Evolutionary conservation across 2,797 vertebrate genomes (phyloP).

Genomic region (Xenopus petersii): DNA sequence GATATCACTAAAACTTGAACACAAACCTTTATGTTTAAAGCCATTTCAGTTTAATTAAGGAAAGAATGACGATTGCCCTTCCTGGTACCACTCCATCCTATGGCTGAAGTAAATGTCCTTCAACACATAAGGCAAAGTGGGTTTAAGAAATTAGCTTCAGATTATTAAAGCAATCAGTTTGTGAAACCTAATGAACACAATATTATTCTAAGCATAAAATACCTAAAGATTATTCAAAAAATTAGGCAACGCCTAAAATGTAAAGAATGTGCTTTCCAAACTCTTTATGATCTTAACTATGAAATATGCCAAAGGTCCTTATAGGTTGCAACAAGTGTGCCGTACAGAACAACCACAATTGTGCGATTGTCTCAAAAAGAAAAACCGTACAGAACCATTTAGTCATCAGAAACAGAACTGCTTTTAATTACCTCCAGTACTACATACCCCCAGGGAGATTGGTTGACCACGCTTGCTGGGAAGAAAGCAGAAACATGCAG

Average conservation of each 20-base stretch:
- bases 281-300: conserved; percentile 8
- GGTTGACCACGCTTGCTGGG: conserved; percentile 31
- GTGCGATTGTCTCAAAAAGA: conserved; percentile 15
- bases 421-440: conserved; percentile 29
- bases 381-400: conserved; percentile 7
- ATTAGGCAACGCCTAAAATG: conserved; percentile 3
- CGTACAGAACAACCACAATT: conserved; percentile 17
- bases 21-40: no score
- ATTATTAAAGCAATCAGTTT: not conserved
- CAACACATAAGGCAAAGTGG: no score
- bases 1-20: no score
- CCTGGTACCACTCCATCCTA: no score
- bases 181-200: not conserved
- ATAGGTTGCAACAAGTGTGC: conserved; percentile 20
- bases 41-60: no score
- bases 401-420: conserved; percentile 14
- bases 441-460: conserved; percentile 18
- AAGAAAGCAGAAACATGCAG: conserved; percentile 21
- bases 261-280: not conserved
- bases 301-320: conserved; percentile 25
- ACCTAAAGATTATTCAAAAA: not conserved
- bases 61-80: no score
- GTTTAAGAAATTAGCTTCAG: no score
- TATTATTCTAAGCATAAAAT: conserved; percentile 8
- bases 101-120: no score